A percentile compares a stretch with the other conserved stretches of the same genome.
Conservation (phyloP, 2,888 invertebrate species). For the Meandrusa payeni region DNA sequence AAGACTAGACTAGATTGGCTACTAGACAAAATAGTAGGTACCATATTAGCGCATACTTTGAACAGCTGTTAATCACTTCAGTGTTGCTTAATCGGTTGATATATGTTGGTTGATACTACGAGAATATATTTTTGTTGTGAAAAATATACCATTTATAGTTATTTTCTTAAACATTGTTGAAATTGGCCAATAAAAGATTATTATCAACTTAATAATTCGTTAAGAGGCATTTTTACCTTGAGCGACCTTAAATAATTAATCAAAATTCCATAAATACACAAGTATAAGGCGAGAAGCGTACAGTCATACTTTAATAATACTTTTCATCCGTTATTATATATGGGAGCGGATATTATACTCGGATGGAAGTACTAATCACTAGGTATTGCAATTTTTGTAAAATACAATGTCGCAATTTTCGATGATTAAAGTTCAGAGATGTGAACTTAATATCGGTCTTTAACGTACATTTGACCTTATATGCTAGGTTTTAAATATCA, state of each 20-base stretch:
- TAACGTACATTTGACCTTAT: slow-evolving; percentile 32
- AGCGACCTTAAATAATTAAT: slow-evolving; percentile 16
- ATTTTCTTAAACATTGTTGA: slow-evolving; percentile 1
- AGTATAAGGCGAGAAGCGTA: neutral
- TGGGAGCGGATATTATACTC: slow-evolving; percentile 10
- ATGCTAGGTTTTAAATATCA: slow-evolving; percentile 25
- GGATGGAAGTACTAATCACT: slow-evolving; percentile 15
- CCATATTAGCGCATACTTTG: no score
- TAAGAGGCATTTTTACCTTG: slow-evolving; percentile 13
- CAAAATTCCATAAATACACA: slow-evolving; percentile 12
- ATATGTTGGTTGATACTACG: no score
- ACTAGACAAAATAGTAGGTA: no score
- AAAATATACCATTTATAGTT: no score
- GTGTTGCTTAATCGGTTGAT: no score
- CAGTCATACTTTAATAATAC: no score
- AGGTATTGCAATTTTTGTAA: neutral
- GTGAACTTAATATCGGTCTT: slow-evolving; percentile 23
- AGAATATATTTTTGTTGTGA: no score
- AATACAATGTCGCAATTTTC: slow-evolving; percentile 7
- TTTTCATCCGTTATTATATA: neutral
- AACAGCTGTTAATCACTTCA: no score
- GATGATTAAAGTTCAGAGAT: slow-evolving; percentile 4
- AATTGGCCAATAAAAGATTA: slow-evolving; percentile 1
- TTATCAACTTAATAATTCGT: slow-evolving; percentile 16
- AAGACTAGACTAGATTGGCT: no score